Evolutionary conservation across 2,113 vertebrate species (phyloP), one percentile per base, ranked within the genome.

Genomic region (Macroglossus sobrinus): DNA sequence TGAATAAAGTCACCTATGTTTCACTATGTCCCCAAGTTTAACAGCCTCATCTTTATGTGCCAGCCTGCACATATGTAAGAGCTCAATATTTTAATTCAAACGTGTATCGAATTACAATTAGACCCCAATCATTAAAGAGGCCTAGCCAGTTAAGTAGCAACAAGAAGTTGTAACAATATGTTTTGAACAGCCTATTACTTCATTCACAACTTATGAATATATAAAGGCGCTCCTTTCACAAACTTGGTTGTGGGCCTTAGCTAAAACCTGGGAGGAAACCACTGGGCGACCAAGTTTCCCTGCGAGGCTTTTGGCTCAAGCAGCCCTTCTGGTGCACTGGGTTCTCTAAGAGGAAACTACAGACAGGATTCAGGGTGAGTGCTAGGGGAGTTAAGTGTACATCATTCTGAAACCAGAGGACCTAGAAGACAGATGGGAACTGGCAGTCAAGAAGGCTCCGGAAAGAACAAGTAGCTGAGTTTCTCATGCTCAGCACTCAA

Each of bases 331-430:
- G 7, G 15, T 16, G 55, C 55, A 50, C 3, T 9, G 50, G 43
- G 53, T 43, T 92, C 78, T 86, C 0, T 38, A 91, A 72, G 38
- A 91, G 84, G 38, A 90, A 94, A 55, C 30, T 66, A 47, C 13
- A 63, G 33, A 64, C 1, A 38, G 38, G 47, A 5, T 59, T 35
- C 30, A 21, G 47, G 50, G 43, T n/a, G n/a, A 21, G 43, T 2
- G 4, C 33, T 19, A n/a, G n/a, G 28, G 1, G 24, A 61, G 28
- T 7, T 3, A 47, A 47, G 53, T 0, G 5, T 35, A 28, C 75
- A 47, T 76, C 79, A 91, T 61, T 89, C 82, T 81, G 78, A 88
- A 94, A 86, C 61, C 69, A 94, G n/a, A 72, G 59, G 57, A 80
- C 81, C 72, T 66, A 87, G n/a, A 92, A 89, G 57, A 75, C 21